Conservation (phyloP, 2,888 invertebrate species). For the Aporophyla nigra region DNA sequence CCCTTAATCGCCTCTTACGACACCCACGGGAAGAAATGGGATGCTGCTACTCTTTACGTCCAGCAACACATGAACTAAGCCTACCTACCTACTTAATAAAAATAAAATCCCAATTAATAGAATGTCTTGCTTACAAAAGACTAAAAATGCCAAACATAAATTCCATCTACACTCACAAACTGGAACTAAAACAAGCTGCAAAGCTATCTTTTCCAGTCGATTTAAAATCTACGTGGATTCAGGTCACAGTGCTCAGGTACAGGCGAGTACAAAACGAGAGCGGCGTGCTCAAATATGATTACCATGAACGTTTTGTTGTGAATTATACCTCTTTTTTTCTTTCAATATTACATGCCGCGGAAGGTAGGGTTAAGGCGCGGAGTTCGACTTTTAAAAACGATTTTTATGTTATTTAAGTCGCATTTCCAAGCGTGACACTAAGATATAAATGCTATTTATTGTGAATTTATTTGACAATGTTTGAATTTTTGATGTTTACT, state of each 20-base stretch:
- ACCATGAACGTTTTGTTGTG: constrained; percentile 69
- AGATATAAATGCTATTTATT: constrained; percentile 20
- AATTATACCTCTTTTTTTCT: constrained; percentile 63
- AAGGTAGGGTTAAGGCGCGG: constrained; percentile 21
- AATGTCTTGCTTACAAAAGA: neutral
- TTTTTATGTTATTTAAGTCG: constrained; percentile 58
- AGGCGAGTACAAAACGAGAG: constrained; percentile 68
- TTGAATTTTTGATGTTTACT: constrained; percentile 1
- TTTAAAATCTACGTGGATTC: constrained; percentile 63
- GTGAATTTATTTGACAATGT: constrained; percentile 12
- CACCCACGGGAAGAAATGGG: too few relatives aligned
- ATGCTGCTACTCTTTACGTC: too few relatives aligned
- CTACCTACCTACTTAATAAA: neutral
- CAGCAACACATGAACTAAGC: too few relatives aligned
- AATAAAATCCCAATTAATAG: neutral
- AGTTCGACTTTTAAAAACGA: constrained; percentile 47
- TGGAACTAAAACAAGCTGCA: constrained; percentile 35
- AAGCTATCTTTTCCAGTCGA: constrained; percentile 65
- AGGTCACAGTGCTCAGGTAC: constrained; percentile 72
- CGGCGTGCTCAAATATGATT: constrained; percentile 75
- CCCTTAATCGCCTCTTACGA: too few relatives aligned
- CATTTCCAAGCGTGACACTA: constrained; percentile 27
- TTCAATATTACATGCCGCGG: constrained; percentile 34
- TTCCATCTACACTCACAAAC: constrained; percentile 31
- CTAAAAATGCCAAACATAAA: constrained; percentile 3